Evolutionary conservation across 35 echinoderm and acorn worm species (phyloP), one percentile per base, ranked within the genome.

Genomic region (Diadema setosum): DNA sequence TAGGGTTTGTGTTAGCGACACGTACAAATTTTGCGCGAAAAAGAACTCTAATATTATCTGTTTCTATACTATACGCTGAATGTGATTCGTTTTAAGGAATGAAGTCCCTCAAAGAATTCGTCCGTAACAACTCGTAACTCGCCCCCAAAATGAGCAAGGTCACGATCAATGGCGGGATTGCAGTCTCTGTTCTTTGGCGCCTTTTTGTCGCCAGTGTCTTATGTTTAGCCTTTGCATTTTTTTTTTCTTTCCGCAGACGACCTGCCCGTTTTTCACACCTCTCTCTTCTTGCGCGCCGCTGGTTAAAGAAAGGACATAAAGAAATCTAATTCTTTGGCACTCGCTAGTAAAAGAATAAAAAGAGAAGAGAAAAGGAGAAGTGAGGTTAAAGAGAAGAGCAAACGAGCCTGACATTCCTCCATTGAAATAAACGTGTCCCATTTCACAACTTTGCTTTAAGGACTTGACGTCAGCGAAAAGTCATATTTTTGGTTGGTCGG

Each of bases 401-500:
- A 67, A 67, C 63, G 12, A 33, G 63, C 37, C 8, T 67, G n/a
- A n/a, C n/a, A n/a, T n/a, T n/a, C n/a, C n/a, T 67, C 63, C 30
- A 11, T 67, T 67, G 9, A 15, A 33, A 33, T 34, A 26, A 32
- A 3, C 63, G 63, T 67, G 63, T 67, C 63, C 27, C 30, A 15
- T 67, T 31, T 67, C 37, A 67, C 63, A 67, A 26, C 63, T 26
- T 67, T 29, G 27, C 37, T 4, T 67, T 67, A 34, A 33, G 24
- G 4, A 3, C 27, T 33, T 67, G 63, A 67, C 63, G 63, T 67
- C 63, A 67, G 37, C 63, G 63, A 67, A 67, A 67, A 67, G 63
- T 67, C 63, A 67, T 33, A 67, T 67, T 67, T 34, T 67, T 67
- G 63, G n/a, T n/a, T n/a, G n/a, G n/a, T n/a, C n/a, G n/a, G n/a